Conservation (phyloP, 2,888 invertebrate genomes). For the Deroplatys truncata region DNA sequence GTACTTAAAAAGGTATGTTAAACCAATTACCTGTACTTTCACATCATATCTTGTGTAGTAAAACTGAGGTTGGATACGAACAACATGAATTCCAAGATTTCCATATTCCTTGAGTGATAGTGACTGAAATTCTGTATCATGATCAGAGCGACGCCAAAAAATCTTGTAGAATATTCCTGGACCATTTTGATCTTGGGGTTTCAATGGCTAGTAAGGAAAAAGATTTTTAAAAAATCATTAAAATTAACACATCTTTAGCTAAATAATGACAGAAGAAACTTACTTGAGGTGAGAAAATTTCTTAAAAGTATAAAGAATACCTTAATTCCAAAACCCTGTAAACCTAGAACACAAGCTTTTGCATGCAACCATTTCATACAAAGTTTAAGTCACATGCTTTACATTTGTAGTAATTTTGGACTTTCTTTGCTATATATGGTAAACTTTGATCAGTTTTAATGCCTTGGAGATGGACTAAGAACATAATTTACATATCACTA, state of each 20-base stretch:
- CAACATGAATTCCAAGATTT: conserved; percentile 74
- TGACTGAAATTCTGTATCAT: conserved; percentile 72
- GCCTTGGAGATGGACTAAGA: too few species aligned
- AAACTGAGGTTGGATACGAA: conserved; percentile 65
- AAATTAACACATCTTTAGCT: neutral
- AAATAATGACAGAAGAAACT: neutral
- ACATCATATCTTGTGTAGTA: conserved; percentile 83
- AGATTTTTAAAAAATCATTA: neutral
- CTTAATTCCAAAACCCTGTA: too few species aligned
- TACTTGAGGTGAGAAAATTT: neutral
- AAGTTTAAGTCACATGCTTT: too few species aligned
- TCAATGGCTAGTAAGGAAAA: conserved; percentile 53
- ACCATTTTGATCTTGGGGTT: conserved; percentile 78
- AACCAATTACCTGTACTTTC: conserved; percentile 62
- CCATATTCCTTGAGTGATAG: conserved; percentile 65
- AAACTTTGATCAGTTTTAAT: too few species aligned
- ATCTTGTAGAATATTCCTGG: conserved; percentile 86
- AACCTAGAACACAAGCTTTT: too few species aligned
- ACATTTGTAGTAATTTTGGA: too few species aligned
- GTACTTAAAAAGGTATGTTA: too few species aligned
- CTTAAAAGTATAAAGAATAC: neutral
- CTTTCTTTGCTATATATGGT: too few species aligned
- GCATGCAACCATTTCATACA: too few species aligned
- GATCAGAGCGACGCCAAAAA: conserved; percentile 74
- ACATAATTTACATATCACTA: too few species aligned